Conservation (phyloP, 2,888 invertebrate species). For the Folsomia manolachei region DNA sequence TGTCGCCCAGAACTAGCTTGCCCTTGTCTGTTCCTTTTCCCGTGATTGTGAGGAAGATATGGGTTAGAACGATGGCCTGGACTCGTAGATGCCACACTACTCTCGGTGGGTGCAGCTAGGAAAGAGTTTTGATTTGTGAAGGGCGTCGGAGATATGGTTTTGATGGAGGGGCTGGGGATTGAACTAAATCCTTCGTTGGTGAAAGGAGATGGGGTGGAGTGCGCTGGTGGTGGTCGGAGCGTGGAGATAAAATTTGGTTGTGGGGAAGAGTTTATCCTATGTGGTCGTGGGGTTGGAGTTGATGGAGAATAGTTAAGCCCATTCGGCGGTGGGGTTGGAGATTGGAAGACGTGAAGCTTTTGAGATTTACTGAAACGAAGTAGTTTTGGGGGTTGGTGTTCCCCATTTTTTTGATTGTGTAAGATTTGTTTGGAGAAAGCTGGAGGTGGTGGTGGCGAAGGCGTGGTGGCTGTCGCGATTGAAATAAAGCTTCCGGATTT, state of each 20-base stretch:
- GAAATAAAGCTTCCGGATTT: slow-evolving; percentile 42
- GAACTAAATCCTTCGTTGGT: too few species aligned
- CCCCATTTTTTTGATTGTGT: background rate
- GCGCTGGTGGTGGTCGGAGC: background rate
- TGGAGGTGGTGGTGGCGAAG: too few species aligned
- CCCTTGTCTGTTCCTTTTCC: slow-evolving; percentile 24
- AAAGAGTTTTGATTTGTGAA: slow-evolving; percentile 35
- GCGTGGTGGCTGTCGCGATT: slow-evolving; percentile 37
- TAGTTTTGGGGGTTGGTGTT: background rate
- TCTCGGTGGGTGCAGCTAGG: slow-evolving; percentile 36
- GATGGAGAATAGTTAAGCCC: slow-evolving; percentile 17
- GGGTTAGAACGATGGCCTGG: slow-evolving; percentile 41
- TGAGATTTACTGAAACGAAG: too few species aligned
- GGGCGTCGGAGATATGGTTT: slow-evolving; percentile 6
- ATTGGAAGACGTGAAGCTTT: background rate
- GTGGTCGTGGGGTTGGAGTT: slow-evolving; percentile 16
- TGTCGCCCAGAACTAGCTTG: background rate
- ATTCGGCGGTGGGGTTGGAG: background rate
- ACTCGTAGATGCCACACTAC: slow-evolving; percentile 30
- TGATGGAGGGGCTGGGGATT: background rate
- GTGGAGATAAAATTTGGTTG: too few species aligned
- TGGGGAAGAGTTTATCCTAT: background rate
- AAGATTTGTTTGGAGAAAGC: slow-evolving; percentile 41
- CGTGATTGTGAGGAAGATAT: slow-evolving; percentile 39
- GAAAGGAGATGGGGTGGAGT: slow-evolving; percentile 16